Base-by-base conservation (phyloP, 2,113 vertebrate genomes). In the Camarhynchus parvulus region DNA sequence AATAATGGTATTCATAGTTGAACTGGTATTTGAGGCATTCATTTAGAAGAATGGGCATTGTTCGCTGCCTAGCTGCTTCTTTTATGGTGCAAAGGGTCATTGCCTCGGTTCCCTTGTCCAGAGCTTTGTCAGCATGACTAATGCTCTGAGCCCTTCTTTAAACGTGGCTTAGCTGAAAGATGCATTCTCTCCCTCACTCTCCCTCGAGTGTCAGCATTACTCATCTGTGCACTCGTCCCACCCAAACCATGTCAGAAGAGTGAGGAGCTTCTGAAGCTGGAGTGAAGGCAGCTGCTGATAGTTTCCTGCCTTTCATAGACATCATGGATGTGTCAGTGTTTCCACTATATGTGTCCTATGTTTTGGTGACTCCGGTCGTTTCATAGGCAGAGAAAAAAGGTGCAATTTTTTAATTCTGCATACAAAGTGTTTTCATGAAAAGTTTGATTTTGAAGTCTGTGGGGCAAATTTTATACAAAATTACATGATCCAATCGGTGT, bases 31-130 rank as follows among this genome's bases (percentile, higher is more conserved):
- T 69, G 62, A 84, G 41, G 39, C 66, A 73, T 87, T 94, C n/a
- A 18, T 91, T 63, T 74, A 93, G 62, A 86, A 94, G 75, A 96
- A 92, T 39, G 50, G 66, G n/a, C 75, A 59, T 39, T 90, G 63
- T 90, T 91, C 6, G 2, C 59, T 90, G 85, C 55, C 79, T 85
- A 50, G 63, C 63, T 90, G 42, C 46, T 80, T 4, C 70, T 79
- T 91, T 75, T 85, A n/a, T 73, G 35, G 22, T 0, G 13, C 27
- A 13, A 62, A 85, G 94, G 78, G 67, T 93, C 85, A 88, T 66
- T 87, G 85, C 31, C 84, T 90, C 1, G 0, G 8, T n/a, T 93
- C 49, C 31, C 37, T 73, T 9, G 20, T 82, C 85, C 90, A 66
- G 88, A 41, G 15, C n/a, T 72, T 44, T 76, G 88, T n/a, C 75